phyloP scores from a whole-genome alignment of 2,888 invertebrate genomes.

The Sesia bembeciformis region DNA sequence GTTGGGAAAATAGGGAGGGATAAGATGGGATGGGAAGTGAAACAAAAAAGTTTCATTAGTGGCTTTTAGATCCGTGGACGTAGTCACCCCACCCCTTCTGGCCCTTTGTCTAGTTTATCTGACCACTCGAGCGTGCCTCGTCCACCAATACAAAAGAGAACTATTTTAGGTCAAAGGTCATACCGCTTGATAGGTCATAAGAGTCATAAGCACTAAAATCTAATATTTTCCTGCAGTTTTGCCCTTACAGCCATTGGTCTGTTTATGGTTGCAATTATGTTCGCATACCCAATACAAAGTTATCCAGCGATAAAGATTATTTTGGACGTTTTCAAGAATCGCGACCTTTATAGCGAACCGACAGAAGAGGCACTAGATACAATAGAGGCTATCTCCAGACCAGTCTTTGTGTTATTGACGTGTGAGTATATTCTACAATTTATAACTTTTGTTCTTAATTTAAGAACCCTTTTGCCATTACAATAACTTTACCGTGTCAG shows the following conservation, averaged over 20 bases:
- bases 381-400: slow-evolving; percentile 25
- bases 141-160: too few relatives aligned
- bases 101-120: too few relatives aligned
- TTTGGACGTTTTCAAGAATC: slow-evolving; percentile 28
- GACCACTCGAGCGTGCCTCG: too few relatives aligned
- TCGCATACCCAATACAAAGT: slow-evolving; percentile 39
- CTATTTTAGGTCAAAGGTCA: too few relatives aligned
- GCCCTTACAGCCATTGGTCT: slow-evolving; percentile 26
- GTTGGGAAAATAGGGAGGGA: too few relatives aligned
- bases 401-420: slow-evolving; percentile 27
- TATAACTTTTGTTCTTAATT: background rate
- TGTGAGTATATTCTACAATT: slow-evolving; percentile 25
- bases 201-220: background rate
- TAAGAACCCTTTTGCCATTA: too few relatives aligned
- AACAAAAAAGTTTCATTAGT: too few relatives aligned
- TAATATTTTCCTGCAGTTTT: slow-evolving; percentile 17
- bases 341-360: slow-evolving; percentile 6
- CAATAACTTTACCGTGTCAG: too few relatives aligned
- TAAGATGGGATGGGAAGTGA: too few relatives aligned
- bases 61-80: too few relatives aligned
- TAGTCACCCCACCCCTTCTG: too few relatives aligned
- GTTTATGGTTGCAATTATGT: slow-evolving; percentile 29
- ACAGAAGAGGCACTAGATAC: slow-evolving; percentile 13
- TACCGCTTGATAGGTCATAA: too few relatives aligned
- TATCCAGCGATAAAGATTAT: slow-evolving; percentile 37